These are phyloP conservation scores for Phaedon cochleariae DNA, from an alignment of 2,888 invertebrate genomes.

Conservation along the genomic window DNA sequence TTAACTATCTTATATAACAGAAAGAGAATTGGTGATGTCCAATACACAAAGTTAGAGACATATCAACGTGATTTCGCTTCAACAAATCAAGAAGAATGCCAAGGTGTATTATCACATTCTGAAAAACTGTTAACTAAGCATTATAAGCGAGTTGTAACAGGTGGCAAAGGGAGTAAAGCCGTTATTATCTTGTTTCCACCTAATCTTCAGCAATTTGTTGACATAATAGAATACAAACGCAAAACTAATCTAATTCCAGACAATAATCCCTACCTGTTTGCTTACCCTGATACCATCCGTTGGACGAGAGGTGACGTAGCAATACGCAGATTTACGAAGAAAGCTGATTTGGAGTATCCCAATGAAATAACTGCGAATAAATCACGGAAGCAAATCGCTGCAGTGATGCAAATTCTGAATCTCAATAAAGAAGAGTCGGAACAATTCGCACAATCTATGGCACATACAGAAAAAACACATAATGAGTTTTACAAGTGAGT, in stretches of 20 bases:
- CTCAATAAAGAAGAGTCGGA: neutral
- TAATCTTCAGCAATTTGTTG: neutral
- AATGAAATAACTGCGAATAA: neutral
- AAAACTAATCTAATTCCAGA: neutral
- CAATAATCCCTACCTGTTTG: neutral
- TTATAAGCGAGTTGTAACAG: conserved; percentile 34
- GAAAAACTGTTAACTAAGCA: conserved; percentile 40
- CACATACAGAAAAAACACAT: neutral
- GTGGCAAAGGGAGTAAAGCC: conserved; percentile 39
- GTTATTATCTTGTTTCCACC: conserved; percentile 16
- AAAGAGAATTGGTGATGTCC: conserved; percentile 45
- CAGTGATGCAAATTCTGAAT: neutral
- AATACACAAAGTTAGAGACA: conserved; percentile 38
- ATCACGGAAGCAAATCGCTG: neutral
- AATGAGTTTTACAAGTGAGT: neutral
- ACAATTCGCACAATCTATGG: conserved; percentile 1
- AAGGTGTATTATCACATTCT: conserved; percentile 30
- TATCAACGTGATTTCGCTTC: conserved; percentile 20
- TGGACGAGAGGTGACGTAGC: neutral
- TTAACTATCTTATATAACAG: conserved; percentile 43
- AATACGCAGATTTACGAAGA: neutral
- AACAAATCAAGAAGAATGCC: conserved; percentile 32
- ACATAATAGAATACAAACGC: neutral
- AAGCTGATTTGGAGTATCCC: neutral
- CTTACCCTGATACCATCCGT: neutral